Evolutionary conservation across 2,797 vertebrate genomes (phyloP).

Genomic region (Delichon dasypus): DNA sequence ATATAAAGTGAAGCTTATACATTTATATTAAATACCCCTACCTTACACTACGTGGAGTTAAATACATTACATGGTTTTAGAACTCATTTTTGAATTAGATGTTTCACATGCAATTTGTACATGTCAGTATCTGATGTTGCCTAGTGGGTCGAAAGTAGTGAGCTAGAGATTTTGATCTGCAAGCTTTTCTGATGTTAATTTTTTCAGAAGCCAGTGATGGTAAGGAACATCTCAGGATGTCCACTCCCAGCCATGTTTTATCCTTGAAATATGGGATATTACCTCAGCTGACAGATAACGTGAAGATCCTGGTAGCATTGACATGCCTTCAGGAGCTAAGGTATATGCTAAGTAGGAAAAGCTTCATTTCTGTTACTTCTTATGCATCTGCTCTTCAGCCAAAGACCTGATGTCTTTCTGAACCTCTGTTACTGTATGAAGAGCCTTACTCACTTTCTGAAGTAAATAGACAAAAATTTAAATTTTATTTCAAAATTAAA

Average conservation of each 20-base stretch:
- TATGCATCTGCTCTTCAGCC: neutral
- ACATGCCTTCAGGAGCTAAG: neutral
- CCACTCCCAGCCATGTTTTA: neutral
- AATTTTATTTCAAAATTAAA: neutral
- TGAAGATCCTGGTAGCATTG: neutral
- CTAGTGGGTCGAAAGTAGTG: neutral
- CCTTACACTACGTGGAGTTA: neutral
- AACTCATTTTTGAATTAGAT: neutral
- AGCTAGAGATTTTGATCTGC: neutral
- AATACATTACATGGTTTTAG: neutral
- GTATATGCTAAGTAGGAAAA: neutral
- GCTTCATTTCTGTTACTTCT: neutral
- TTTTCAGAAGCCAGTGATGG: neutral
- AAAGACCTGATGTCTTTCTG: neutral
- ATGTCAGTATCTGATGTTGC: neutral
- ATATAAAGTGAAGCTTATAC: neutral
- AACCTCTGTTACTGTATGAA: neutral
- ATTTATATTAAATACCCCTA: neutral
- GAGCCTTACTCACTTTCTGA: neutral
- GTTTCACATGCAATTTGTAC: neutral
- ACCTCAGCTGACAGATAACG: neutral
- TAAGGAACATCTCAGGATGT: neutral
- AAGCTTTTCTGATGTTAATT: neutral
- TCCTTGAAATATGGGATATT: neutral
- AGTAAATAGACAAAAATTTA: neutral